Evolutionary conservation across 2,797 vertebrate species (phyloP).

Genomic region (Microhierax caerulescens): DNA sequence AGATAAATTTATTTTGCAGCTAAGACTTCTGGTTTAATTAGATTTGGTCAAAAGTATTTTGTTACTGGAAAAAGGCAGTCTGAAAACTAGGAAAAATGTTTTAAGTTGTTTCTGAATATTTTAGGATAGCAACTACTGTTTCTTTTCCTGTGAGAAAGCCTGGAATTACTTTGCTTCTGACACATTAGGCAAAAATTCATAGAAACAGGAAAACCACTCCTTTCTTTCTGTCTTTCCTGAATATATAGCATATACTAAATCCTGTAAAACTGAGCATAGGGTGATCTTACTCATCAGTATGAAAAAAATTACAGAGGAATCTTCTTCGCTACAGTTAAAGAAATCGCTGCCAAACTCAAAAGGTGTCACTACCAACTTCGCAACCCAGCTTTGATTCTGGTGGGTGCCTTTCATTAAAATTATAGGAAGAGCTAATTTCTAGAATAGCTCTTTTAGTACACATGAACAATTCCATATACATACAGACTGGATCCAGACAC

Average conservation of each 20-base stretch:
- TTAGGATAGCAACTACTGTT: background rate
- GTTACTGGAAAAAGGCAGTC: background rate
- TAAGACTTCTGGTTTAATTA: background rate
- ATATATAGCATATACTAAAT: background rate
- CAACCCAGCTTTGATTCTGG: background rate
- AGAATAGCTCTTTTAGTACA: background rate
- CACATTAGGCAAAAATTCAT: background rate
- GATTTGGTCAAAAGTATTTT: background rate
- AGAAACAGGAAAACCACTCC: background rate
- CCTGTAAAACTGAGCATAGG: background rate
- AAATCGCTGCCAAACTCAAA: background rate
- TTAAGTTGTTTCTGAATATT: background rate
- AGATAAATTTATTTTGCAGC: background rate
- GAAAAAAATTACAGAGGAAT: background rate
- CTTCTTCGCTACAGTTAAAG: background rate
- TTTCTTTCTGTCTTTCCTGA: background rate
- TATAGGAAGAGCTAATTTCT: background rate
- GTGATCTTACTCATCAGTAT: background rate
- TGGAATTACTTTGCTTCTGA: background rate
- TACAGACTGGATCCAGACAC: background rate
- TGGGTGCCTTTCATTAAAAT: background rate
- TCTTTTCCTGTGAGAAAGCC: background rate
- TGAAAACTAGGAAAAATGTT: background rate
- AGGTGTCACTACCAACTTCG: background rate
- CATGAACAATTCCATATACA: background rate